A percentile compares a stretch with the other conserved stretches of the same genome.
These are phyloP conservation scores for Elanoides forficatus DNA, from an alignment of 2,113 vertebrate genomes.

Conservation along the genomic window DNA sequence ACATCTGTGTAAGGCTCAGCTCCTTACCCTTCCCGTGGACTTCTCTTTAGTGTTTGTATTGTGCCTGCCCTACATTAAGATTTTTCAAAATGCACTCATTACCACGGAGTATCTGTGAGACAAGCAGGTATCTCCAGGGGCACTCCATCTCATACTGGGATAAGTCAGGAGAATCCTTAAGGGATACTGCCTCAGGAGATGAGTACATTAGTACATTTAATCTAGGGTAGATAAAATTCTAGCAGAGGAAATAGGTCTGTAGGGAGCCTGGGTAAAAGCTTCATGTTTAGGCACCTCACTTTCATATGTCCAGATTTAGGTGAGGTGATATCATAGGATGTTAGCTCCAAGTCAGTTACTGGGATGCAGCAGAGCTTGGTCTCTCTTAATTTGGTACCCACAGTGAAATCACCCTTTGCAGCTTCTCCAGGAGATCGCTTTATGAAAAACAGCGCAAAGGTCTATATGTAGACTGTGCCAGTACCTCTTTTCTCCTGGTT, in stretches of 20 bases:
- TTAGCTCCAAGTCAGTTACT: rapidly evolving
- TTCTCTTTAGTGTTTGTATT: not conserved
- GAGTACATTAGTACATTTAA: not conserved
- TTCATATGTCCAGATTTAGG: not conserved
- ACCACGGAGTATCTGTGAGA: not conserved
- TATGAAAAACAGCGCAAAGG: not conserved
- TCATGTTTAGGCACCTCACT: not conserved
- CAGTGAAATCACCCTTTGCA: not conserved
- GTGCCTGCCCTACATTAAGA: not conserved
- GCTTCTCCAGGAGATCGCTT: not conserved
- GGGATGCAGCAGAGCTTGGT: not conserved
- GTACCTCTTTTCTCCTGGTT: not conserved
- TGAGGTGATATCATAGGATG: not conserved
- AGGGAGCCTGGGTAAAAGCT: not conserved
- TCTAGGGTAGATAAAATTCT: not conserved
- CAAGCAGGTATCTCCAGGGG: not conserved
- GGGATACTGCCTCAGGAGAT: not conserved
- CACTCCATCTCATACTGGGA: not conserved
- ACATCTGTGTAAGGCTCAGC: not conserved
- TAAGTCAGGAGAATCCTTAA: not conserved
- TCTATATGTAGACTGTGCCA: not conserved
- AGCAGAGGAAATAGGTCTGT: not conserved
- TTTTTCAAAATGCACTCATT: not conserved
- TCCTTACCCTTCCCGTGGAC: not conserved
- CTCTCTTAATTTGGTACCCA: not conserved